phyloP scores from a whole-genome alignment of 2,888 invertebrate genomes.

The Amphipoea oculea region DNA sequence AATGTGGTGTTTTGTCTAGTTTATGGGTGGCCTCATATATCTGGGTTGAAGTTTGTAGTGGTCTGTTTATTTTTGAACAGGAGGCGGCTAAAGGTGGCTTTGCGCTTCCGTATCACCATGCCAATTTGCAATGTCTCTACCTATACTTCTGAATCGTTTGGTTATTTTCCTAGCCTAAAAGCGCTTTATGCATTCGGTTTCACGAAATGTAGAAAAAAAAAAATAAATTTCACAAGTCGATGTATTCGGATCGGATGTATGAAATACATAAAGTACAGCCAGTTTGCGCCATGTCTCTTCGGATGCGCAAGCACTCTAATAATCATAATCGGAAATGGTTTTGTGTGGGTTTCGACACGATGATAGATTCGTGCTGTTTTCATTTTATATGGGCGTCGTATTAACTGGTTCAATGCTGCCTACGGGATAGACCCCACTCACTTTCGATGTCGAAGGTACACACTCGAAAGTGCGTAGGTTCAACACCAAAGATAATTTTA shows the following conservation, averaged over 20 bases:
- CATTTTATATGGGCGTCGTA: conserved; percentile 56
- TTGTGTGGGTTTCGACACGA: conserved; percentile 51
- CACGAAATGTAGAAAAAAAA: no score
- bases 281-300: conserved; percentile 11
- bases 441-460: conserved; percentile 24
- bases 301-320: conserved; percentile 14
- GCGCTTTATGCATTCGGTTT: background rate
- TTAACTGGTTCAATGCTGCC: conserved; percentile 52
- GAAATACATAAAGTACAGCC: background rate
- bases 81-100: conserved; percentile 13
- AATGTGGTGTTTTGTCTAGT: conserved; percentile 60
- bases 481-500: conserved; percentile 3
- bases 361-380: conserved; percentile 52
- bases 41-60: conserved; percentile 21
- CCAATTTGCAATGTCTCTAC: conserved; percentile 28
- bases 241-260: conserved; percentile 7
- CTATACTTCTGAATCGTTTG: background rate
- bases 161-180: background rate
- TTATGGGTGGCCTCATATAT: conserved; percentile 39
- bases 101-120: conserved; percentile 26
- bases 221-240: no score
- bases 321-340: conserved; percentile 45
- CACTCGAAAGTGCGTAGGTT: conserved; percentile 49
- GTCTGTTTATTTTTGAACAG: conserved; percentile 39
- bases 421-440: conserved; percentile 56